Percentiles rank a stretch among this genome's conserved stretches.
Evolutionary conservation across 2,113 vertebrate species (phyloP).

Genomic region (Paramormyrops kingsleyae): DNA sequence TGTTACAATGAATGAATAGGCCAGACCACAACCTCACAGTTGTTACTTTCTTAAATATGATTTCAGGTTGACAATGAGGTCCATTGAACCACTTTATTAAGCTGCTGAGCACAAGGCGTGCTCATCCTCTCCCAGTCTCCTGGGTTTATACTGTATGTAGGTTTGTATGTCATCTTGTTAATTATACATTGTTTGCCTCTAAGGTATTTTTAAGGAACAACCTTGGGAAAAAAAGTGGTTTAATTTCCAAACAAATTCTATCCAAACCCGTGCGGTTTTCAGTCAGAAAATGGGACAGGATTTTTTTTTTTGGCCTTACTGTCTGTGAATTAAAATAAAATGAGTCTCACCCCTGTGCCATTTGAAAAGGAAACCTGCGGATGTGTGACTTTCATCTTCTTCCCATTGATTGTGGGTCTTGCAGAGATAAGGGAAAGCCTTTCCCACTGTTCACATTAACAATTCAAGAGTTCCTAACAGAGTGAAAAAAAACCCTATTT

Average conservation of each 20-base stretch:
- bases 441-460: constrained; percentile 26
- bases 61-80: background rate
- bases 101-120: background rate
- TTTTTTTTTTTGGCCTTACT: background rate
- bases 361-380: background rate
- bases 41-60: background rate
- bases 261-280: background rate
- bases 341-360: constrained; percentile 12
- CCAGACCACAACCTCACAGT: background rate
- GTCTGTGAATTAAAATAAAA: constrained; percentile 20
- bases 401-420: constrained; percentile 21
- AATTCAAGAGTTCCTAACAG: constrained; percentile 20
- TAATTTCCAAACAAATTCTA: background rate
- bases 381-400: constrained; percentile 16
- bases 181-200: constrained; percentile 15
- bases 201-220: constrained; percentile 6
- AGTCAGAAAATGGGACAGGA: background rate
- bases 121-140: background rate
- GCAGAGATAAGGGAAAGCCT: constrained; percentile 22
- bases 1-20: background rate
- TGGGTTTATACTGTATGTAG: background rate
- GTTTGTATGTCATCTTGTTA: constrained; percentile 16
- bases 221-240: background rate
- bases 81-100: background rate
- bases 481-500: constrained; percentile 4